These are phyloP conservation scores for Pluvianellus socialis DNA, from an alignment of 2,113 vertebrate species.

Conservation along the genomic window DNA sequence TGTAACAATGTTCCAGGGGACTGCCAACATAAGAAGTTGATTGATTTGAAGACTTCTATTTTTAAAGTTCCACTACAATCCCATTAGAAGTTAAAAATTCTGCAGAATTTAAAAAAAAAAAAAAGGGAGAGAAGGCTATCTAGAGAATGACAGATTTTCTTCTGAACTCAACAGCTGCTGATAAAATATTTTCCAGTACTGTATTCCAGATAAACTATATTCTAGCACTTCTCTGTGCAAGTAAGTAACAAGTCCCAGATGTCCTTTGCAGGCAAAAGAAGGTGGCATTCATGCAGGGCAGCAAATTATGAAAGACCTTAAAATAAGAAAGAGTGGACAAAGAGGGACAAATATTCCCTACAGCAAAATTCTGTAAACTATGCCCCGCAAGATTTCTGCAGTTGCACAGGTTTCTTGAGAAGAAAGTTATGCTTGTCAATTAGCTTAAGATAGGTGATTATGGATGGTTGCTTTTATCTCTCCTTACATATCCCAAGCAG, in stretches of 20 bases:
- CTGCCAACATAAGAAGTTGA: not conserved
- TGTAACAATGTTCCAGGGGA: not conserved
- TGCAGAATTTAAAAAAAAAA: not conserved
- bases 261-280: not conserved
- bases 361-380: not conserved
- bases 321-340: not conserved
- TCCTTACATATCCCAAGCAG: not conserved
- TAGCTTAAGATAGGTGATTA: not conserved
- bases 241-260: not conserved
- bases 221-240: not conserved
- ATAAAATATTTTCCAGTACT: not conserved
- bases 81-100: not conserved
- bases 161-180: not conserved
- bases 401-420: not conserved
- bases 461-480: not conserved
- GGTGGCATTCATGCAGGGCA: not conserved
- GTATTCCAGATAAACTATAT: not conserved
- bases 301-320: not conserved
- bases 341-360: not conserved
- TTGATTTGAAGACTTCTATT: constrained; percentile 9
- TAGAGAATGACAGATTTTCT: not conserved
- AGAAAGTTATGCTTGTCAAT: not conserved
- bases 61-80: not conserved
- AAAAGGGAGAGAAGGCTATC: not conserved
- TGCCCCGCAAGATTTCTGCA: not conserved